Conservation (phyloP, 2,113 vertebrate species). For the Vimba vimba region DNA sequence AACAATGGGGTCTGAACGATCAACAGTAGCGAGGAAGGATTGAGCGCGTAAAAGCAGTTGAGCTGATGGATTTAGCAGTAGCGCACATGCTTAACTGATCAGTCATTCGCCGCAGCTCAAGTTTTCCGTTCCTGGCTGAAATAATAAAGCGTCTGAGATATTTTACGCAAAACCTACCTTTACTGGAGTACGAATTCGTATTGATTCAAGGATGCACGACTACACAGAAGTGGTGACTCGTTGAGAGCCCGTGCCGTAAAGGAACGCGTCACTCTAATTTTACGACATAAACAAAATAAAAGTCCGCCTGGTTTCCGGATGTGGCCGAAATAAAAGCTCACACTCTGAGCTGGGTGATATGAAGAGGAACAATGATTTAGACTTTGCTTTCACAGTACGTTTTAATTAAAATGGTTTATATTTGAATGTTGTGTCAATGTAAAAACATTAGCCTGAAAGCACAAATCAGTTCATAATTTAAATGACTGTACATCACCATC, state of each 20-base stretch:
- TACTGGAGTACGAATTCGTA: background rate
- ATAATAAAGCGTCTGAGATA: background rate
- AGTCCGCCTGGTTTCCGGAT: background rate
- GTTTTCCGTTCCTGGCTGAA: background rate
- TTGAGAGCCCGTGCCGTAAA: constrained; percentile 4
- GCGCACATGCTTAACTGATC: constrained; percentile 4
- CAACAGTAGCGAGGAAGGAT: background rate
- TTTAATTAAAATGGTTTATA: background rate
- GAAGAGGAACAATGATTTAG: background rate
- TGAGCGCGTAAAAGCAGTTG: constrained; percentile 13
- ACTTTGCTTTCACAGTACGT: background rate
- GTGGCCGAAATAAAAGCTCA: background rate
- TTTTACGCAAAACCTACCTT: background rate
- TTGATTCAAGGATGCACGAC: background rate
- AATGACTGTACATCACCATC: background rate
- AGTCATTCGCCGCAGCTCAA: background rate
- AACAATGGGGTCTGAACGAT: background rate
- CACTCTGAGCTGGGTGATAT: background rate
- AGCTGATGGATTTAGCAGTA: background rate
- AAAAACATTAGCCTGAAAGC: background rate
- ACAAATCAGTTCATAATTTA: background rate
- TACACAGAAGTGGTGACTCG: background rate
- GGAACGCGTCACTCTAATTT: background rate
- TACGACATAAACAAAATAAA: constrained; percentile 9
- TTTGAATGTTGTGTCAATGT: background rate